A percentile compares a stretch with the other conserved stretches of the same genome.
Evolutionary conservation across 2,113 vertebrate species (phyloP).

Genomic region (Dunckerocampus dactyliophorus): DNA sequence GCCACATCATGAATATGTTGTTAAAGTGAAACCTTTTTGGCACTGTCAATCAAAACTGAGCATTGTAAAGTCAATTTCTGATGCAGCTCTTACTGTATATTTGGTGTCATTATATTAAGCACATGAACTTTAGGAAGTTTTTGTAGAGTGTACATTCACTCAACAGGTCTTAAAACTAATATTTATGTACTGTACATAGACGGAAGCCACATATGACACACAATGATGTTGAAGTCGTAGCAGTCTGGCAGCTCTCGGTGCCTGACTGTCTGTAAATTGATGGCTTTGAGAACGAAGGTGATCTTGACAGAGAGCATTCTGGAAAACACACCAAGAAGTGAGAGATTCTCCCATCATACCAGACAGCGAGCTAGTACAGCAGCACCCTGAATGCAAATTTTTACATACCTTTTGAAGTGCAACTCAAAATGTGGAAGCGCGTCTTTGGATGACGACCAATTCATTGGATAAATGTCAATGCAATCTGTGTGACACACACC

Average conservation of each 20-base stretch:
- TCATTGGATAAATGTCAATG: slow-evolving; percentile 73
- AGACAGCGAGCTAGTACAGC: neutral
- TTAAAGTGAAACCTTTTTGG: neutral
- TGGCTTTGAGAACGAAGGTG: slow-evolving; percentile 86
- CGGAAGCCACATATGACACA: slow-evolving; percentile 52
- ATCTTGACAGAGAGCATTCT: slow-evolving; percentile 83
- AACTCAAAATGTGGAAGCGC: slow-evolving; percentile 75
- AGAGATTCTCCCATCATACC: neutral
- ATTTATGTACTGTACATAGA: slow-evolving; percentile 7
- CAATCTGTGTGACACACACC: slow-evolving; percentile 75
- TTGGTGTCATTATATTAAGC: neutral
- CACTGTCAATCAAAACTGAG: neutral
- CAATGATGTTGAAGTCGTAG: slow-evolving; percentile 85
- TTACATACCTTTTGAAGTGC: slow-evolving; percentile 85
- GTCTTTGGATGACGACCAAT: slow-evolving; percentile 27
- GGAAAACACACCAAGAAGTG: slow-evolving; percentile 35
- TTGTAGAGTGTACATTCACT: slow-evolving; percentile 1
- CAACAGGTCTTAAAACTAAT: neutral
- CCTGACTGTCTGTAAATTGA: slow-evolving; percentile 90
- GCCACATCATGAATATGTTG: too few relatives aligned
- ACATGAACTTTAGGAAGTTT: neutral
- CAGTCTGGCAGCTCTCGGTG: slow-evolving; percentile 92
- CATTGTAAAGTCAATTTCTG: neutral
- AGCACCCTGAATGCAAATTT: neutral
- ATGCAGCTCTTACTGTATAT: neutral